Evolutionary conservation across 2,113 vertebrate species (phyloP).

Genomic region (Sylvilagus bachmani): DNA sequence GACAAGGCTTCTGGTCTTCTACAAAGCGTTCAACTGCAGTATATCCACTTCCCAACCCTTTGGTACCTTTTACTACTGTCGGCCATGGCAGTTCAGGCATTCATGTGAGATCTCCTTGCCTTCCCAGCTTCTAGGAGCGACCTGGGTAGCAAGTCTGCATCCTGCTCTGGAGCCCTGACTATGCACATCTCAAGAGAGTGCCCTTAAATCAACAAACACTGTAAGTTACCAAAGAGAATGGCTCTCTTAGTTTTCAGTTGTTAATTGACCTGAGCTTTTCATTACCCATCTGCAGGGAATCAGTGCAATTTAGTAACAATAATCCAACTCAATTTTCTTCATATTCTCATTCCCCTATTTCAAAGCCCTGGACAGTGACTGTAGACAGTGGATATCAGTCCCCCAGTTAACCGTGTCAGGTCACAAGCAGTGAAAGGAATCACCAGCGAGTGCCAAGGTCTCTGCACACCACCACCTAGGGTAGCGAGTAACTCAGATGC

Average conservation of each 20-base stretch:
- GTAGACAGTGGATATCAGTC: not conserved
- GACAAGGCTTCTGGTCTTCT: not conserved
- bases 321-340: not conserved
- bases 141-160: not conserved
- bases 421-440: not conserved
- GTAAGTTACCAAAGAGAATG: not conserved
- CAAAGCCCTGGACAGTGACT: not conserved
- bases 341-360: not conserved
- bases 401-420: not conserved
- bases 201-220: not conserved
- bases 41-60: not conserved
- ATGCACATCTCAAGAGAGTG: not conserved
- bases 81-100: not conserved
- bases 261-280: not conserved
- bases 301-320: not conserved
- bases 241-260: not conserved
- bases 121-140: not conserved
- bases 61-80: not conserved
- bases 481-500: not conserved
- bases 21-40: not conserved
- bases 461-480: not conserved
- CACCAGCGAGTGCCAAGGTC: not conserved
- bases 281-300: not conserved
- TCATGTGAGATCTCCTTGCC: not conserved
- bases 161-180: not conserved